These are phyloP conservation scores for Varanus salvator DNA, from an alignment of 2,113 vertebrate species.

Conservation along the genomic window DNA sequence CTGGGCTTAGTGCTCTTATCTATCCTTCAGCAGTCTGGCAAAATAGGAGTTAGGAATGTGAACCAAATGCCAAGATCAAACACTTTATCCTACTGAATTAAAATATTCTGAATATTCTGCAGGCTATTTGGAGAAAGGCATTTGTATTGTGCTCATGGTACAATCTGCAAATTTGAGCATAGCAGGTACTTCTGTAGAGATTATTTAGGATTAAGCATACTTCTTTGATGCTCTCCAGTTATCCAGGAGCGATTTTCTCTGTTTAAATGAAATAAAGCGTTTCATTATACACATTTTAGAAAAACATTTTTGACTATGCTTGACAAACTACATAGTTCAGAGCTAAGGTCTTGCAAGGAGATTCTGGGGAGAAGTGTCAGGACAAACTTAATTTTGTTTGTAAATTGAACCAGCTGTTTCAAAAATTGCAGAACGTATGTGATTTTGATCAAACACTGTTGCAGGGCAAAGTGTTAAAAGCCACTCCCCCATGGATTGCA, in stretches of 20 bases:
- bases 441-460: neutral
- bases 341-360: no score
- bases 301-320: no score
- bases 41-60: neutral
- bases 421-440: neutral
- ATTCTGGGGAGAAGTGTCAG: no score
- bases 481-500: neutral
- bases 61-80: neutral
- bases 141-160: neutral
- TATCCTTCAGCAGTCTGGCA: neutral
- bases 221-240: no score
- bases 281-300: no score
- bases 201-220: no score
- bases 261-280: no score
- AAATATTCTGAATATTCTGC: neutral
- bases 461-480: neutral
- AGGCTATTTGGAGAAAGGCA: neutral
- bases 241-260: no score
- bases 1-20: neutral
- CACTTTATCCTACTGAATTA: neutral
- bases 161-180: no score
- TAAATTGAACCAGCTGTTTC: neutral
- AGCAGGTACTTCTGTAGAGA: no score
- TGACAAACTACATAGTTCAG: no score
- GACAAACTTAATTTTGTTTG: no score